phyloP scores from a whole-genome alignment of 2,113 vertebrate genomes.

The Ceyx cyanopectus region DNA sequence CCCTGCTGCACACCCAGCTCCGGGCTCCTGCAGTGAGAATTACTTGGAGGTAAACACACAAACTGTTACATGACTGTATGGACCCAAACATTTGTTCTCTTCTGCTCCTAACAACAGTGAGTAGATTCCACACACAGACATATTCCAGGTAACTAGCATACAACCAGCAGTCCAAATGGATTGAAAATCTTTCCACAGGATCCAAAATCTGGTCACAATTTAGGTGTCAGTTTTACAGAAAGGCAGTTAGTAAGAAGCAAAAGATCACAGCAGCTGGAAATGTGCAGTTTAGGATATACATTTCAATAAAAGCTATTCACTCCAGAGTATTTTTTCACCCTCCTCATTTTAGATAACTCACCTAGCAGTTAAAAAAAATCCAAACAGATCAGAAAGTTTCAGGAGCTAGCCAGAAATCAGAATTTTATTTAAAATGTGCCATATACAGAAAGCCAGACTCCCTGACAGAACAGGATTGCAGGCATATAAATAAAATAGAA shows the following conservation, averaged over 20 bases:
- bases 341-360: neutral
- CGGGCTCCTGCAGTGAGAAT: neutral
- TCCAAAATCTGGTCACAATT: neutral
- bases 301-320: neutral
- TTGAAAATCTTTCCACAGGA: neutral
- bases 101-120: neutral
- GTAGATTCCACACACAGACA: no score
- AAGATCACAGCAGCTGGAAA: neutral
- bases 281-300: neutral
- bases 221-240: neutral
- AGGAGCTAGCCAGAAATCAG: neutral
- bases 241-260: neutral
- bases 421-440: conserved; percentile 48
- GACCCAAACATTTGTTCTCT: neutral
- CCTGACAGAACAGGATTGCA: conserved; percentile 4
- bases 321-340: neutral
- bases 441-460: conserved; percentile 24
- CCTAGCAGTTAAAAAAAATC: neutral
- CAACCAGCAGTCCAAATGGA: neutral
- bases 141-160: neutral
- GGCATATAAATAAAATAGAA: neutral
- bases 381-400: neutral
- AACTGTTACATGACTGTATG: neutral
- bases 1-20: neutral
- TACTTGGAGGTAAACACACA: neutral